Conservation (phyloP, 2,888 invertebrate species). For the Lepidochrysops patricia region DNA sequence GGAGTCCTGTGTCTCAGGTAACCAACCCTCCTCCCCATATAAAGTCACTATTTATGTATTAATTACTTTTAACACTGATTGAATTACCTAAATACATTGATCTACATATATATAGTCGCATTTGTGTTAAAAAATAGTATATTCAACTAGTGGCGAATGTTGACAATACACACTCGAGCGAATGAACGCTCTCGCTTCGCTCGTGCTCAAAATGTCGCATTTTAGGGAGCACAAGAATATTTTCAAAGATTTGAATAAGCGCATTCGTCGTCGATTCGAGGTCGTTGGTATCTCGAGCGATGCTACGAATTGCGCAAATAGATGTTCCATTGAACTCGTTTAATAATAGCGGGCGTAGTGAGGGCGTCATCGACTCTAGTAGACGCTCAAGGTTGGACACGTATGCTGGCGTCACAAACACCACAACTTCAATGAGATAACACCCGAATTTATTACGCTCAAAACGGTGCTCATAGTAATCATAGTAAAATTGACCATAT, state of each 20-base stretch:
- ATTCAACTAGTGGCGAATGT: too few species aligned
- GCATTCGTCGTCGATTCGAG: slow-evolving; percentile 27
- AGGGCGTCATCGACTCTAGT: slow-evolving; percentile 48
- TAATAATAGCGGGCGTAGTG: slow-evolving; percentile 70
- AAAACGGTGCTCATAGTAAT: slow-evolving; percentile 2
- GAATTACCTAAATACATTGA: too few species aligned
- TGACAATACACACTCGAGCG: too few species aligned
- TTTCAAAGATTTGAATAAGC: background rate
- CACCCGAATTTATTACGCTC: slow-evolving; percentile 4
- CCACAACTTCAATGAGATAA: slow-evolving; percentile 40
- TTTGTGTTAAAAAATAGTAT: too few species aligned
- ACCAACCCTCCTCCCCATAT: too few species aligned
- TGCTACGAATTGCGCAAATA: slow-evolving; percentile 71
- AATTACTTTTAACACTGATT: too few species aligned
- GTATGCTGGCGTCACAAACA: slow-evolving; percentile 36
- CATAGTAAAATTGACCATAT: background rate
- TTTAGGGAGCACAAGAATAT: too few species aligned
- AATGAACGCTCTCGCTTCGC: too few species aligned
- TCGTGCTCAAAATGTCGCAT: background rate
- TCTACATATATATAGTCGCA: too few species aligned
- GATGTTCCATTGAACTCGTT: slow-evolving; percentile 74
- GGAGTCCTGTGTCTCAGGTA: too few species aligned
- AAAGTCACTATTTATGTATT: too few species aligned
- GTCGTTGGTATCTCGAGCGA: slow-evolving; percentile 62
- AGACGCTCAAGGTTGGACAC: slow-evolving; percentile 51